Percentiles rank a stretch among this genome's conserved stretches.
These are phyloP conservation scores for Drosophila nebulosa DNA, from an alignment of 1,140 invertebrate species.

Conservation along the genomic window DNA sequence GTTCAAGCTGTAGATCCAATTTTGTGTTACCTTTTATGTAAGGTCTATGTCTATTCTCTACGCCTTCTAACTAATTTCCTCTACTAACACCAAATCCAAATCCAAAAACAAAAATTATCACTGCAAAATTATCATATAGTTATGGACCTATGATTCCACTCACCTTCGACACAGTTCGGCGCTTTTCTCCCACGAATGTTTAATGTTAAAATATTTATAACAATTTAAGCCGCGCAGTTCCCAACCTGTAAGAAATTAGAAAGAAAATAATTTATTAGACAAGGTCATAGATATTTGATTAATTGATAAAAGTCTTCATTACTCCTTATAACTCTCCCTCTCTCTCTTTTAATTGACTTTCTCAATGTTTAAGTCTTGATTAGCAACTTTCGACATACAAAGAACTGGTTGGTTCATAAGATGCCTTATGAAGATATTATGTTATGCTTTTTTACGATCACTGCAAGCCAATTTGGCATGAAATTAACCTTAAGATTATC, in stretches of 20 bases:
- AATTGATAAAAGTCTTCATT: background rate
- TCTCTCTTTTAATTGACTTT: background rate
- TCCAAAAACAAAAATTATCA: conserved; percentile 6
- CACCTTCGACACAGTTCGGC: conserved; percentile 96
- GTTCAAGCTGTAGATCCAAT: conserved; percentile 22
- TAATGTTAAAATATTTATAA: conserved; percentile 97
- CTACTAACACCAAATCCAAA: background rate
- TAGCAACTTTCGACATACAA: background rate
- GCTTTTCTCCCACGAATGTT: conserved; percentile 97
- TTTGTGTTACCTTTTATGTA: conserved; percentile 14
- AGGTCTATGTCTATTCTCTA: background rate
- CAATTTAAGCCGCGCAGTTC: conserved; percentile 94
- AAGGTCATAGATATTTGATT: conserved; percentile 34
- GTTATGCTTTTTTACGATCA: background rate
- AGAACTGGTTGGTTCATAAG: background rate
- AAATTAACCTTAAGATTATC: background rate
- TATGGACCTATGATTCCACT: conserved; percentile 76
- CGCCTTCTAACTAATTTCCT: conserved; percentile 1
- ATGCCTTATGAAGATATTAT: background rate
- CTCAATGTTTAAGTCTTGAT: background rate
- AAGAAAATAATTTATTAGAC: conserved; percentile 28
- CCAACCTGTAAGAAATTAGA: conserved; percentile 87
- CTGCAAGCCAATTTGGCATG: background rate
- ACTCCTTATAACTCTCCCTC: background rate
- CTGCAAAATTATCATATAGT: conserved; percentile 66